Evolutionary conservation across 2,113 vertebrate species (phyloP), one percentile per base, ranked within the genome.

Genomic region (Alethe diademata): DNA sequence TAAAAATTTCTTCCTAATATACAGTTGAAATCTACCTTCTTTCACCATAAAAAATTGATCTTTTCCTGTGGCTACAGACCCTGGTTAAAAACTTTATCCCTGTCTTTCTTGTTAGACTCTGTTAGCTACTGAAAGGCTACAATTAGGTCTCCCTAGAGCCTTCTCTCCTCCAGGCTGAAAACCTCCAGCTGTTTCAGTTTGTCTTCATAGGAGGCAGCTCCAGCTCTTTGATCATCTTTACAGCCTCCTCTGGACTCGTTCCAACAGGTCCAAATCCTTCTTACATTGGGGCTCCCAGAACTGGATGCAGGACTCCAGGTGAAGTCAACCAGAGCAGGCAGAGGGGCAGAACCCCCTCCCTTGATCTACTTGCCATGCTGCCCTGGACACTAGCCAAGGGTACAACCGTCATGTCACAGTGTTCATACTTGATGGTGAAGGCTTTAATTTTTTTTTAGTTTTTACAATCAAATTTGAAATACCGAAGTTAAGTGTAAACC

Each of bases 291-390:
- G 14, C 1, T 12, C 5, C 31, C 35, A 43, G 20, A 70, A 51
- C 28, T 82, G 45, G 31, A 31, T 2, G 11, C 43, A 73, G 67
- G 5, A 8, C 12, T 45, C 18, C 89, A 67, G 22, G 26, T 57
- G 23, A 17, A 40, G 26, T 38, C 26, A 29, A 48, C 2, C 12
- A 79, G 22, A 78, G 26, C 0, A 3, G 65, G 56, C 1, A 86
- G 50, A 45, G 40, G 40, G 6, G 16, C 5, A 75, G 12, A 84
- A 75, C 51, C 17, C 5, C 9, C 25, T 22, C 11, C 26, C 31
- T 76, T 0, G 0, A 38, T 22, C 9, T 45, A 12, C 43, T 51
- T 3, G 0, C 17, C 69, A 19, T 0, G 0, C 28, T n/a, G 25
- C 33, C 20, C 38, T 45, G 51, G 22, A 53, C 6, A 6, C 19